A percentile compares a stretch with the other conserved stretches of the same genome.
These are phyloP conservation scores for Capreolus pygargus DNA, from an alignment of 2,113 vertebrate genomes.

Conservation along the genomic window DNA sequence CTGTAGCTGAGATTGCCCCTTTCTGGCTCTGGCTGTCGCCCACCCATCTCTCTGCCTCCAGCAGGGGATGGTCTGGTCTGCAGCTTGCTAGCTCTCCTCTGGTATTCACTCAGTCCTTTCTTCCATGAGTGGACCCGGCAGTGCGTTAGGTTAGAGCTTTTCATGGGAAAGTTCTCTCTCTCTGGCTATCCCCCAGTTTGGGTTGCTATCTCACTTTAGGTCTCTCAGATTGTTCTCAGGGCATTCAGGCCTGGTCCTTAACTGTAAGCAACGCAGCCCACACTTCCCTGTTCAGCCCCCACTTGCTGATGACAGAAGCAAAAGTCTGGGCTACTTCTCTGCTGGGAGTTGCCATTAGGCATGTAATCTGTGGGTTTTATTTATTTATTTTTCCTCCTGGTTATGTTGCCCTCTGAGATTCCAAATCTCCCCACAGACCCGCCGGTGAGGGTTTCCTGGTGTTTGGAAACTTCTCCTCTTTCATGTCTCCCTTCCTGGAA, in stretches of 20 bases:
- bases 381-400: background rate
- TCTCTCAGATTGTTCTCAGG: background rate
- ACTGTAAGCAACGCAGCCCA: background rate
- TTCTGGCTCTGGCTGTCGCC: background rate
- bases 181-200: background rate
- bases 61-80: fast-evolving
- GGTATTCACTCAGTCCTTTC: background rate
- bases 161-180: background rate
- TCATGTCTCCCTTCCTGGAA: background rate
- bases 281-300: fast-evolving
- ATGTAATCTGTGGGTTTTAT: background rate
- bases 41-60: fast-evolving
- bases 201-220: background rate
- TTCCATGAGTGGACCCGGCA: fast-evolving
- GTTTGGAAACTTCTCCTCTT: background rate
- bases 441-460: fast-evolving
- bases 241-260: background rate
- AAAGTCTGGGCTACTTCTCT: background rate
- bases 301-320: background rate
- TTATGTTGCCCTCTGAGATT: background rate
- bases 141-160: background rate
- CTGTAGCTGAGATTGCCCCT: background rate
- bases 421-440: background rate
- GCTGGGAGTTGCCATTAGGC: background rate
- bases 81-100: background rate